These are phyloP conservation scores for Macrotrachela quadricornifera DNA, from an alignment of 1,140 invertebrate species.

Conservation along the genomic window DNA sequence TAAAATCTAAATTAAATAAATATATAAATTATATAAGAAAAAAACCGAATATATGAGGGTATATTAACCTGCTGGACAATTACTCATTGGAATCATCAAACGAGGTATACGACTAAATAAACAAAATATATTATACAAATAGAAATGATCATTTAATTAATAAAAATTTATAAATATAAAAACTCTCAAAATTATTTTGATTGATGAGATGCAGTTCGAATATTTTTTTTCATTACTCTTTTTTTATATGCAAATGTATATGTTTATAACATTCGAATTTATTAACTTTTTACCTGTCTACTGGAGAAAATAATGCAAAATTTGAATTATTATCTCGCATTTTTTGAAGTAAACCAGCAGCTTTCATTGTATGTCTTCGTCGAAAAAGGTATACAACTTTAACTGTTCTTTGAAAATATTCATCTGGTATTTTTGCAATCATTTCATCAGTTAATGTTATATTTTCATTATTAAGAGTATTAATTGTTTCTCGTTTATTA, in stretches of 20 bases:
- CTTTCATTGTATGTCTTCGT: slow-evolving; percentile 12
- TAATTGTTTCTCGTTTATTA: not conserved
- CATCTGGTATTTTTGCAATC: slow-evolving; percentile 10
- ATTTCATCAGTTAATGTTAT: not conserved
- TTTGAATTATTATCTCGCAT: slow-evolving; percentile 37
- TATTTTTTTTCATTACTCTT: too few relatives aligned
- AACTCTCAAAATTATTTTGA: too few relatives aligned
- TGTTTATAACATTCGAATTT: too few relatives aligned
- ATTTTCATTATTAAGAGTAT: not conserved
- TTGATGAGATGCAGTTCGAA: too few relatives aligned
- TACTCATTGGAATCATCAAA: slow-evolving; percentile 40
- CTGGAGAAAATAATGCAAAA: slow-evolving; percentile 42
- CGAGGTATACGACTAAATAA: slow-evolving; percentile 38
- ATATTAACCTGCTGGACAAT: slow-evolving; percentile 34
- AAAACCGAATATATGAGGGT: not conserved
- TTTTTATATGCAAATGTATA: too few relatives aligned
- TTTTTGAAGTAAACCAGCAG: slow-evolving; percentile 43
- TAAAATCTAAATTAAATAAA: not conserved
- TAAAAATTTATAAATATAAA: too few relatives aligned
- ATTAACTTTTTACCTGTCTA: slow-evolving; percentile 38
- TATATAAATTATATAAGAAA: not conserved
- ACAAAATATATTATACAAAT: too few relatives aligned
- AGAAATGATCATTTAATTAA: too few relatives aligned
- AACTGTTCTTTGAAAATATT: slow-evolving; percentile 8
- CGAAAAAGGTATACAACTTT: not conserved